These are phyloP conservation scores for Acholoe squamosa DNA, from an alignment of 2,888 invertebrate genomes.

Conservation along the genomic window DNA sequence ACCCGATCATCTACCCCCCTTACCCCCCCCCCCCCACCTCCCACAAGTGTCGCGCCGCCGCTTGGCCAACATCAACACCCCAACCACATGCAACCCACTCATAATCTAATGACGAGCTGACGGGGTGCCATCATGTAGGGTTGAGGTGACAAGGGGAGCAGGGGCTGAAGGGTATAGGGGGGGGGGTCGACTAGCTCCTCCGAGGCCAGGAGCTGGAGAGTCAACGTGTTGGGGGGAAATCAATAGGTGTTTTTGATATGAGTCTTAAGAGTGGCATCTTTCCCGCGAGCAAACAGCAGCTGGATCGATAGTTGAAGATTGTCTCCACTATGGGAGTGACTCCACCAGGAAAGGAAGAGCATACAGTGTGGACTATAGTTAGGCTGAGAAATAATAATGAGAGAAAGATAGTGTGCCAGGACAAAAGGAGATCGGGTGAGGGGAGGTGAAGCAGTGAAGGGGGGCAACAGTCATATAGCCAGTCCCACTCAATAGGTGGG, in stretches of 20 bases:
- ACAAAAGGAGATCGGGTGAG: neutral
- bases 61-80: slow-evolving; percentile 5
- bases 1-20: neutral
- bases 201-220: neutral
- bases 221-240: neutral
- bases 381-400: neutral
- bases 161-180: neutral
- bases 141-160: neutral
- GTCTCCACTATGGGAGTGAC: neutral
- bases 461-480: neutral
- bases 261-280: slow-evolving; percentile 28
- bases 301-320: slow-evolving; percentile 12
- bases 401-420: neutral
- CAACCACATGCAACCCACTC: neutral
- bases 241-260: slow-evolving; percentile 44
- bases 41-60: neutral
- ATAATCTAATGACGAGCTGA: slow-evolving; percentile 4
- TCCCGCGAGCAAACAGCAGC: slow-evolving; percentile 35
- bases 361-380: neutral
- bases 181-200: neutral
- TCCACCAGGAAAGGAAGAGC: neutral
- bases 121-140: neutral
- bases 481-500: slow-evolving; percentile 18
- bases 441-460: neutral
- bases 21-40: neutral